Evolutionary conservation across 2,113 vertebrate species (phyloP).

Genomic region (Podocnemis expansa): DNA sequence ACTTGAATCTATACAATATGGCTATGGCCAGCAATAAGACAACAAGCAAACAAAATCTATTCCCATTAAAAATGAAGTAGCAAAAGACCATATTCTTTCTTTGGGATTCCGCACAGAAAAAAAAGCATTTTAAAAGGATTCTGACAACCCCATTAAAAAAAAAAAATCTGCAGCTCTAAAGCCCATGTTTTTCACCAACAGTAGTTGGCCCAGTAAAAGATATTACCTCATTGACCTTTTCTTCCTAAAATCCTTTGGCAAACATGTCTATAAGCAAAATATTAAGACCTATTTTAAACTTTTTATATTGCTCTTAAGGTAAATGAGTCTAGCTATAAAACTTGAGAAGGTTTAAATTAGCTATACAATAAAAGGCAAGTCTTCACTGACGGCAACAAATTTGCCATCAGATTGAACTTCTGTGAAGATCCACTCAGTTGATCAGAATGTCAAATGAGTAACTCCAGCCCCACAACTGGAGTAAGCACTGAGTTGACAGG

Average conservation of each 20-base stretch:
- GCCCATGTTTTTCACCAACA: not conserved
- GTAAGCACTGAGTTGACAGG: no score
- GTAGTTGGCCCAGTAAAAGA: not conserved
- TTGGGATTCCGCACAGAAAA: not conserved
- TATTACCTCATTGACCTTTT: not conserved
- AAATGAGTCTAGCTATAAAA: slow-evolving; percentile 36
- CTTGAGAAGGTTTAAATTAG: slow-evolving; percentile 39
- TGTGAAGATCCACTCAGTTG: no score
- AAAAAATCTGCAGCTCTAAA: not conserved
- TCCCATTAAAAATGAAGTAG: not conserved
- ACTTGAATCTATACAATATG: not conserved
- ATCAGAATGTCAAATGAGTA: no score
- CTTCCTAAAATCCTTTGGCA: not conserved
- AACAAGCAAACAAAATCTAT: not conserved
- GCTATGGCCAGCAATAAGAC: not conserved
- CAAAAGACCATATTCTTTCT: not conserved
- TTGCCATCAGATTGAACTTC: no score
- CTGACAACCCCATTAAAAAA: not conserved
- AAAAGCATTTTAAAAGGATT: not conserved
- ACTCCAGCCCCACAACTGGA: no score
- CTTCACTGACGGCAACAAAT: no score
- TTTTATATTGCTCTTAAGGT: slow-evolving; percentile 31
- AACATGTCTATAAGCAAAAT: not conserved
- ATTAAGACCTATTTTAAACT: slow-evolving; percentile 39
- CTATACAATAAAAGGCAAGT: not conserved